Conservation (phyloP, 2,888 invertebrate genomes). For the Lasioglossum marginatum region DNA sequence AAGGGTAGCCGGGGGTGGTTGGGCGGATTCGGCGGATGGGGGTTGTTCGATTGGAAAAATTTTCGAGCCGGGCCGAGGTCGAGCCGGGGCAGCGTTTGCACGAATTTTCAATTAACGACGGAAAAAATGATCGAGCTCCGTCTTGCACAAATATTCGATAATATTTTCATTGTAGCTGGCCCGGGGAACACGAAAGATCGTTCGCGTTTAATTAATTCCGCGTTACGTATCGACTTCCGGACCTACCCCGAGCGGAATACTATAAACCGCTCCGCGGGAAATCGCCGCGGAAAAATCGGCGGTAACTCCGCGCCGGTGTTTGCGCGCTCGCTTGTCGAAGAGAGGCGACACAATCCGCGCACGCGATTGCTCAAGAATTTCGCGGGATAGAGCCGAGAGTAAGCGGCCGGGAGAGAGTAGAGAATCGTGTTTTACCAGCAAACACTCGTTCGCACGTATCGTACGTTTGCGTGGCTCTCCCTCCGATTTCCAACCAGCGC, state of each 20-base stretch:
- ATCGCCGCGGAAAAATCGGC: neutral
- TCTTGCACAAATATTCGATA: constrained; percentile 61
- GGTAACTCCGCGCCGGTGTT: neutral
- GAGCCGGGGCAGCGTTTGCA: constrained; percentile 25
- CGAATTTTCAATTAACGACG: constrained; percentile 59
- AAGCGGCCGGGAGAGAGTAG: constrained; percentile 22
- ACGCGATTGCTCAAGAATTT: constrained; percentile 28
- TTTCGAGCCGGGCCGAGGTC: constrained; percentile 19
- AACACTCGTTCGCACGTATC: constrained; percentile 66
- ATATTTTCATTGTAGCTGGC: constrained; percentile 53
- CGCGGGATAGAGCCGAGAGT: constrained; percentile 13
- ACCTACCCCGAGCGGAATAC: neutral
- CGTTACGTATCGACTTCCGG: constrained; percentile 5
- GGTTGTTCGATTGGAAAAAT: constrained; percentile 25
- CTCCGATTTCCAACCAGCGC: constrained; percentile 2
- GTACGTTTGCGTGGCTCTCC: constrained; percentile 35
- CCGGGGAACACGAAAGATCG: constrained; percentile 40
- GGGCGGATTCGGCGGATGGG: neutral
- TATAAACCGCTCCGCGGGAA: neutral
- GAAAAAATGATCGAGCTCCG: constrained; percentile 52
- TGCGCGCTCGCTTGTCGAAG: neutral
- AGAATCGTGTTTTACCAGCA: constrained; percentile 59
- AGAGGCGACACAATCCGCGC: constrained; percentile 9
- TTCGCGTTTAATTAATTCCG: constrained; percentile 52
- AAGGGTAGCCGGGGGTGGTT: neutral